Evolutionary conservation across 2,113 vertebrate genomes (phyloP).

Genomic region (Paramisgurnus dabryanus): DNA sequence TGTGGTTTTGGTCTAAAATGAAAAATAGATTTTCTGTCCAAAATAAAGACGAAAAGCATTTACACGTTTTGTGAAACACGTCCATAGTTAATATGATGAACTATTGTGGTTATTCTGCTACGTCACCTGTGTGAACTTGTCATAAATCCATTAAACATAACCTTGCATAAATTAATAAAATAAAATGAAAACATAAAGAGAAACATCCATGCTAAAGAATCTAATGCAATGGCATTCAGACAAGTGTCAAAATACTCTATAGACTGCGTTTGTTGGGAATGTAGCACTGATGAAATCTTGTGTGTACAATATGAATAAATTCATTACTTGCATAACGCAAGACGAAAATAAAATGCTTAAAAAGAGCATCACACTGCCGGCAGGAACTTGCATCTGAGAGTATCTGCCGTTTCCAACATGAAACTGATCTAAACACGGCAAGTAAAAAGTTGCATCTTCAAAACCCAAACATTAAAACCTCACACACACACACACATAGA

Average conservation of each 20-base stretch:
- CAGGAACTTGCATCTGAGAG: neutral
- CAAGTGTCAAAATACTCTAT: too few species aligned
- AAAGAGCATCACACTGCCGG: neutral
- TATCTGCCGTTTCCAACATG: neutral
- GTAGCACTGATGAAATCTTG: neutral
- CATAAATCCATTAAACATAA: too few species aligned
- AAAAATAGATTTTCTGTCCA: neutral
- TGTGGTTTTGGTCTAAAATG: neutral
- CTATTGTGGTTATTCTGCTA: too few species aligned
- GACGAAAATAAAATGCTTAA: neutral
- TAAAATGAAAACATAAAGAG: too few species aligned
- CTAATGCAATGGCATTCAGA: too few species aligned
- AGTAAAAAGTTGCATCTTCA: conserved; percentile 6
- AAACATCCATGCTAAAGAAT: too few species aligned
- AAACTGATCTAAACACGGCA: conserved; percentile 21
- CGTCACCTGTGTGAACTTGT: too few species aligned
- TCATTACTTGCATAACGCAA: neutral
- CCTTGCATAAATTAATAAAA: too few species aligned
- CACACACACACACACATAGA: neutral
- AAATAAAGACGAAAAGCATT: neutral
- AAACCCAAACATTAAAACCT: conserved; percentile 1
- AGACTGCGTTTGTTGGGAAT: neutral
- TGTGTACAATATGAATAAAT: neutral
- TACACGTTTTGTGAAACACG: too few species aligned
- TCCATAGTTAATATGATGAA: too few species aligned